Conservation (phyloP, 2,888 invertebrate genomes). For the Parascotia fuliginaria region DNA sequence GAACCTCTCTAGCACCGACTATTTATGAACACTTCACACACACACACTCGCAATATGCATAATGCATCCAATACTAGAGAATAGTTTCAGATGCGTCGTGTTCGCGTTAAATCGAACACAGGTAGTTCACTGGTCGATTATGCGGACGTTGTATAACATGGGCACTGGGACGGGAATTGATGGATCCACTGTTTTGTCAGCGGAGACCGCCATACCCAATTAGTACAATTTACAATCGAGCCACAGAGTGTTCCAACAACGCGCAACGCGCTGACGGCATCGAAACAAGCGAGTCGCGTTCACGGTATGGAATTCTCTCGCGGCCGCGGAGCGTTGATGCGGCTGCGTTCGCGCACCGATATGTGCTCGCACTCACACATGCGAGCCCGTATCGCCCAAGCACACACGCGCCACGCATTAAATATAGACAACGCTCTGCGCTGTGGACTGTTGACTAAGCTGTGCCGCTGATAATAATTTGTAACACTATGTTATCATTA, state of each 20-base stretch:
- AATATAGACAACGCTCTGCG: slow-evolving; percentile 61
- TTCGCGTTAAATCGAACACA: slow-evolving; percentile 60
- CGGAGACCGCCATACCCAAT: slow-evolving; percentile 79
- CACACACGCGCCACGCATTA: slow-evolving; percentile 53
- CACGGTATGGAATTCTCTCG: slow-evolving; percentile 79
- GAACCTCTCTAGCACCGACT: slow-evolving; percentile 75
- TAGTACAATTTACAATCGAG: slow-evolving; percentile 81
- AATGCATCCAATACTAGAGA: slow-evolving; percentile 69
- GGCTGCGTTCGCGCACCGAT: slow-evolving; percentile 79
- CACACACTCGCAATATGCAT: slow-evolving; percentile 75
- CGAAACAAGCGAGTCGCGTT: slow-evolving; percentile 78
- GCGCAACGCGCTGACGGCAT: slow-evolving; percentile 80
- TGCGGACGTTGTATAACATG: slow-evolving; percentile 65
- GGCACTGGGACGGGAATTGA: slow-evolving; percentile 68
- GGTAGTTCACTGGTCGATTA: slow-evolving; percentile 67
- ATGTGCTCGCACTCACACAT: slow-evolving; percentile 65
- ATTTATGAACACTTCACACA: slow-evolving; percentile 81
- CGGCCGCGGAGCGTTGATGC: slow-evolving; percentile 64
- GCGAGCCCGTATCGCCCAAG: slow-evolving; percentile 29
- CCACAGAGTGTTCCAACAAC: slow-evolving; percentile 75
- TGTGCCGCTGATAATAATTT: slow-evolving; percentile 52
- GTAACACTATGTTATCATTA: slow-evolving; percentile 53
- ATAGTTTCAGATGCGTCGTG: slow-evolving; percentile 66
- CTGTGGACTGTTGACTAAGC: slow-evolving; percentile 46
- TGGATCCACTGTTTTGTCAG: slow-evolving; percentile 75